A percentile compares a stretch with the other conserved stretches of the same genome.
Conservation (phyloP, 2,888 invertebrate genomes). For the Spatulosminthurus flaviceps region DNA sequence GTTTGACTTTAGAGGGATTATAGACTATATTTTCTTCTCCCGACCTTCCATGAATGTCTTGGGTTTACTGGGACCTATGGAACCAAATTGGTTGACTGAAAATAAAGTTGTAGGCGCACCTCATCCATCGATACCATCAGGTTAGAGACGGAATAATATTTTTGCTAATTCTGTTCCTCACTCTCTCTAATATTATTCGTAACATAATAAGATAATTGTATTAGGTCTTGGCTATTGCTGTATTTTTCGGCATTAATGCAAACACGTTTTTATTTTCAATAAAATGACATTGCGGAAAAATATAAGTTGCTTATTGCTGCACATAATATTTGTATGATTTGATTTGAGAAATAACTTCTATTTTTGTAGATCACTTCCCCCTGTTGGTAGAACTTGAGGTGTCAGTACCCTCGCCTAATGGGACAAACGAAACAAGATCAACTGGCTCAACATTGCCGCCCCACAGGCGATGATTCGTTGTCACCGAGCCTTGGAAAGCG, state of each 20-base stretch:
- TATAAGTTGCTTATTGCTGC: no score
- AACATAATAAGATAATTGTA: neutral
- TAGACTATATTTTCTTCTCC: conserved; percentile 99
- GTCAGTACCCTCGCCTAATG: conserved; percentile 67
- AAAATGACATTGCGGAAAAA: no score
- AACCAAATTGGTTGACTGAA: conserved; percentile 72
- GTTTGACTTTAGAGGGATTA: conserved; percentile 99
- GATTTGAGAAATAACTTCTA: neutral
- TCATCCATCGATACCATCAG: conserved; percentile 90
- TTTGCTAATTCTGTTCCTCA: no score
- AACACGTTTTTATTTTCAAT: conserved; percentile 15
- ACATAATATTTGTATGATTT: no score
- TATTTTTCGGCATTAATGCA: no score
- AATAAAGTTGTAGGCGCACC: conserved; percentile 98
- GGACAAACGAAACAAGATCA: conserved; percentile 43
- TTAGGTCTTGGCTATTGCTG: no score
- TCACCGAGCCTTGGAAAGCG: neutral
- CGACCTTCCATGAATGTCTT: conserved; percentile 94
- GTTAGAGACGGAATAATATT: no score
- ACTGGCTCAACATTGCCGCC: conserved; percentile 36
- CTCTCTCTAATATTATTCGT: no score
- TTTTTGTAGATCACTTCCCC: conserved; percentile 84
- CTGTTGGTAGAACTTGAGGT: conserved; percentile 90
- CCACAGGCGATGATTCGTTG: conserved; percentile 37
- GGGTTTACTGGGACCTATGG: conserved; percentile 86